Evolutionary conservation across 2,113 vertebrate genomes (phyloP).

Genomic region (Myiozetetes cayanensis): DNA sequence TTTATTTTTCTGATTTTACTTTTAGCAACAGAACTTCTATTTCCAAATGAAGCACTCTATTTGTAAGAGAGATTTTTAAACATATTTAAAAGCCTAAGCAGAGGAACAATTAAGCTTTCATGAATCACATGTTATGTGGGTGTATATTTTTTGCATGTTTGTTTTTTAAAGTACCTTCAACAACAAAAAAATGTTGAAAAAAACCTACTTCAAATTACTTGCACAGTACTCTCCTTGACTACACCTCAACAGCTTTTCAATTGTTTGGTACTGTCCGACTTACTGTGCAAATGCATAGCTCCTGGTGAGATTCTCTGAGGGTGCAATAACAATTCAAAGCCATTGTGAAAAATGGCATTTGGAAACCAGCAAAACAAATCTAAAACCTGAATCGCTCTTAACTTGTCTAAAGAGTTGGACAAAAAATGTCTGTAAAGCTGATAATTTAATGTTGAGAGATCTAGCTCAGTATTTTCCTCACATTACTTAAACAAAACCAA

Average conservation of each 20-base stretch:
- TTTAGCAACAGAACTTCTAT: not conserved
- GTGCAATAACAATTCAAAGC: not conserved
- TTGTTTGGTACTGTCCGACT: not conserved
- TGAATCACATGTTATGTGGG: not conserved
- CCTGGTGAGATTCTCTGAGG: not conserved
- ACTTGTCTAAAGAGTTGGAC: not conserved
- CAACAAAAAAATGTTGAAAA: not conserved
- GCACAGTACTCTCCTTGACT: not conserved
- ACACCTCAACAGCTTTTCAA: not conserved
- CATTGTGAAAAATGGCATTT: not conserved
- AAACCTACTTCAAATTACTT: not conserved
- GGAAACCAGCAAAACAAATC: not conserved
- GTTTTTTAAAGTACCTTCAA: not conserved
- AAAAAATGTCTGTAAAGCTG: not conserved
- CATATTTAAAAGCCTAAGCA: not conserved
- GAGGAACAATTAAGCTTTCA: not conserved
- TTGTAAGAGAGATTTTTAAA: not conserved
- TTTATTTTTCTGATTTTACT: not conserved
- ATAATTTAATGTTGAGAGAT: conserved; percentile 1
- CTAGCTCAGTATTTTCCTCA: conserved; percentile 1
- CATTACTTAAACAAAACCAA: conserved; percentile 25
- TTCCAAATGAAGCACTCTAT: not conserved
- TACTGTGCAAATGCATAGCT: not conserved
- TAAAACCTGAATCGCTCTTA: not conserved
- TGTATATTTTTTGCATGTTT: not conserved